A percentile compares a stretch with the other conserved stretches of the same genome.
Conservation (phyloP, 2,888 invertebrate species). For the Petrolisthes manimaculis region DNA sequence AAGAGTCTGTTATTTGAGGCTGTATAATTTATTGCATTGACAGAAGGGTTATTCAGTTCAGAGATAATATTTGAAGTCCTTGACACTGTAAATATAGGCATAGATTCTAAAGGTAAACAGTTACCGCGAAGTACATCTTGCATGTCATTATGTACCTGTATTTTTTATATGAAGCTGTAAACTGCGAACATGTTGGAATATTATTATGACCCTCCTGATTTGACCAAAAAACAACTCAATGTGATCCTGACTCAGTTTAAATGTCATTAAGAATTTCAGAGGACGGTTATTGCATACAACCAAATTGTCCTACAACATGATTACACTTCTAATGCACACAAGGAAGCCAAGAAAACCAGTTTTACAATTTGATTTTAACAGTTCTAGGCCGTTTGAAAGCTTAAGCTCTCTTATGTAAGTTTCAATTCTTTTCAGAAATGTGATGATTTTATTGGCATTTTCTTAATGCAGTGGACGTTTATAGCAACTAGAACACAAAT, state of each 20-base stretch:
- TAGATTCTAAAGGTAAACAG: no score
- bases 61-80: no score
- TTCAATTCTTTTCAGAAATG: background rate
- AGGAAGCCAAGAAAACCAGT: background rate
- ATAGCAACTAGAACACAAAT: background rate
- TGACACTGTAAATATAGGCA: no score
- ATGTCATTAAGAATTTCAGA: background rate
- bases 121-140: no score
- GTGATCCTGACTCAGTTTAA: background rate
- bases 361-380: background rate
- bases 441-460: background rate
- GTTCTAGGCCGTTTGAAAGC: background rate
- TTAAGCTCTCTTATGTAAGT: background rate
- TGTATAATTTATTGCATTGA: no score
- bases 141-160: no score
- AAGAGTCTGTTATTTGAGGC: no score
- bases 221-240: no score
- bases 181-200: no score
- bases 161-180: no score
- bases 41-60: no score
- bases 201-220: no score
- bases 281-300: background rate
- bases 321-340: background rate
- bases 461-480: background rate
- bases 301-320: background rate